Conservation (phyloP, 2,888 invertebrate species). For the Archips crataeganus region DNA sequence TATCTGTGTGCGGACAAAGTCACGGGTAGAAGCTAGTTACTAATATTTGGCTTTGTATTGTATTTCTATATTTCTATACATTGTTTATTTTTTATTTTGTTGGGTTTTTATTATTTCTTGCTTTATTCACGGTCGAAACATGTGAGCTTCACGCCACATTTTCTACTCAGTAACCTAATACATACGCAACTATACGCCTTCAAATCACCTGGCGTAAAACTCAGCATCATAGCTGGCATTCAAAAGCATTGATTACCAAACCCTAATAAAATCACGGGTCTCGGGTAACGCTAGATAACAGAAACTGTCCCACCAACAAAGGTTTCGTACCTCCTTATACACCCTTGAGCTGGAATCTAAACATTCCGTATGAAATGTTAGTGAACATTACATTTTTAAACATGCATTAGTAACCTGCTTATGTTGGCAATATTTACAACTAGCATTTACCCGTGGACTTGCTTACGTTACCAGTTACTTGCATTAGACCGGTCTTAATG, state of each 20-base stretch:
- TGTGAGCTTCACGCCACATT: not conserved
- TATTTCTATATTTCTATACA: too few species aligned
- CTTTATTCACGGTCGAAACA: too few species aligned
- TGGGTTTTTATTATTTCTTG: too few species aligned
- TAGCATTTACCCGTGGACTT: too few species aligned
- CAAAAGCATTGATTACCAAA: not conserved
- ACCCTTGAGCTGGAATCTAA: not conserved
- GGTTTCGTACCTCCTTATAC: not conserved
- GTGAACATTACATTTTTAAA: constrained; percentile 8
- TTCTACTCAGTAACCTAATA: not conserved
- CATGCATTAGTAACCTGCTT: not conserved
- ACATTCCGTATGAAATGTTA: not conserved
- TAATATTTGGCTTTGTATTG: too few species aligned
- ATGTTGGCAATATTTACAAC: too few species aligned
- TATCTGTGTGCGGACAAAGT: too few species aligned
- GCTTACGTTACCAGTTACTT: too few species aligned
- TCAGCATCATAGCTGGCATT: not conserved
- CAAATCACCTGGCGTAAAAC: constrained; percentile 10
- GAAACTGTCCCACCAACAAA: not conserved
- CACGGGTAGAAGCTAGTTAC: too few species aligned
- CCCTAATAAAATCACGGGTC: constrained; percentile 17
- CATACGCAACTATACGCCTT: not conserved
- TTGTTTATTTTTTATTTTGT: too few species aligned
- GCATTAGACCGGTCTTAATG: too few species aligned
- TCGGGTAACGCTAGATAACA: constrained; percentile 3